Percentiles rank a stretch among this genome's conserved stretches.
These are phyloP conservation scores for Hycleus cichorii DNA, from an alignment of 1,140 invertebrate species.

Conservation along the genomic window DNA sequence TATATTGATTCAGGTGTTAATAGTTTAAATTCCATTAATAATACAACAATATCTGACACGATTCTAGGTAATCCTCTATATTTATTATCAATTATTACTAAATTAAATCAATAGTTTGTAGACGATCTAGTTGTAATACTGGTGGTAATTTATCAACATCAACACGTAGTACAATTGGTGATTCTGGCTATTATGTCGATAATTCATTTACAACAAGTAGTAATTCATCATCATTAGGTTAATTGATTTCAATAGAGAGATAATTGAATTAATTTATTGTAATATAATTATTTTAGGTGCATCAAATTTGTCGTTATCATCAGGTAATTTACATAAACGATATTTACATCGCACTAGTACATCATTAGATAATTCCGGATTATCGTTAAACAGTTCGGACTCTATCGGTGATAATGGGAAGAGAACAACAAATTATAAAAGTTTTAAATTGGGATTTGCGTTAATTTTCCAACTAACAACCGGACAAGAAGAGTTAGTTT, in stretches of 20 bases:
- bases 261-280: not conserved
- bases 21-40: slow-evolving; percentile 33
- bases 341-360: slow-evolving; percentile 29
- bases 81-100: not conserved
- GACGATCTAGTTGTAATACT: slow-evolving; percentile 29
- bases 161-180: slow-evolving; percentile 28
- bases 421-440: slow-evolving; percentile 23
- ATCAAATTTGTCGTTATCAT: slow-evolving; percentile 24
- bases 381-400: slow-evolving; percentile 18
- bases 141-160: slow-evolving; percentile 13
- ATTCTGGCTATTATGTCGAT: slow-evolving; percentile 33
- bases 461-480: slow-evolving; percentile 46
- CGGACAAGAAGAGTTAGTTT: slow-evolving; percentile 45
- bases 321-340: slow-evolving; percentile 28
- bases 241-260: not conserved
- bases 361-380: slow-evolving; percentile 22
- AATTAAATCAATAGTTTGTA: slow-evolving; percentile 18
- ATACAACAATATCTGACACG: slow-evolving; percentile 36
- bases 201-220: slow-evolving; percentile 25
- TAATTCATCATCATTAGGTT: slow-evolving; percentile 3
- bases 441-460: slow-evolving; percentile 52
- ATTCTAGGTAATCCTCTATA: slow-evolving; percentile 23
- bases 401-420: slow-evolving; percentile 16
- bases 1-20: slow-evolving; percentile 34
- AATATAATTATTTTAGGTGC: slow-evolving; percentile 1